phyloP scores from a whole-genome alignment of 1,140 invertebrate genomes.

The Amyelois transitella region DNA sequence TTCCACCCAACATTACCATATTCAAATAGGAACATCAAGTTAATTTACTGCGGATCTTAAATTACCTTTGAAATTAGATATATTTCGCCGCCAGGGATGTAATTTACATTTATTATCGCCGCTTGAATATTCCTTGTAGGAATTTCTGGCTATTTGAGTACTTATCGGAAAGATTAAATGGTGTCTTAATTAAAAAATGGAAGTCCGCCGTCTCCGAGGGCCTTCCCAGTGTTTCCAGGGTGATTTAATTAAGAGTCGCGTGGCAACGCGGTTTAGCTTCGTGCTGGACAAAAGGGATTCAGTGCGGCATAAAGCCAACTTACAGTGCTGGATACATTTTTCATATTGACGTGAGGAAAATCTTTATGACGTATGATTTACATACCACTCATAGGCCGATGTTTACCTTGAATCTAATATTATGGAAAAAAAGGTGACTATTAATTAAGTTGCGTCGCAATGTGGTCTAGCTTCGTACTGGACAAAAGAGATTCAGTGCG shows the following conservation, averaged over 20 bases:
- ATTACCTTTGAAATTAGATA: conserved; percentile 43
- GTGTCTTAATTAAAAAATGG: not conserved
- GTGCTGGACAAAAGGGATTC: not conserved
- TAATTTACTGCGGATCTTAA: conserved; percentile 30
- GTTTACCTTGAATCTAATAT: too few relatives aligned
- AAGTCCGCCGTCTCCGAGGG: not conserved
- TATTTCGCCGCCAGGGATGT: conserved; percentile 36
- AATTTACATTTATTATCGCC: conserved; percentile 45
- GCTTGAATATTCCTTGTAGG: conserved; percentile 34
- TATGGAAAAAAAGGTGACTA: too few relatives aligned
- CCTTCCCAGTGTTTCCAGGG: not conserved
- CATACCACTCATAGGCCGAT: too few relatives aligned
- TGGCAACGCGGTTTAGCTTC: not conserved
- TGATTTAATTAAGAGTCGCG: not conserved
- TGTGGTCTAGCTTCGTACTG: too few relatives aligned
- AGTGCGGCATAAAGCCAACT: not conserved
- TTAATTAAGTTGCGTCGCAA: too few relatives aligned
- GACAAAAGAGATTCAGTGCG: not conserved
- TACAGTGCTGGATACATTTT: not conserved
- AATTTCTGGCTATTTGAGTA: not conserved
- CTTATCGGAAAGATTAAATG: not conserved
- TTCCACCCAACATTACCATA: conserved; percentile 20
- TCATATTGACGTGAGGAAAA: not conserved
- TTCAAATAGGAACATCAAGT: conserved; percentile 27
- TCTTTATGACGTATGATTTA: too few relatives aligned